Percentiles rank a stretch among this genome's conserved stretches.
phyloP scores from a whole-genome alignment of 2,888 invertebrate species.

The Mechanitis mazaeus region DNA sequence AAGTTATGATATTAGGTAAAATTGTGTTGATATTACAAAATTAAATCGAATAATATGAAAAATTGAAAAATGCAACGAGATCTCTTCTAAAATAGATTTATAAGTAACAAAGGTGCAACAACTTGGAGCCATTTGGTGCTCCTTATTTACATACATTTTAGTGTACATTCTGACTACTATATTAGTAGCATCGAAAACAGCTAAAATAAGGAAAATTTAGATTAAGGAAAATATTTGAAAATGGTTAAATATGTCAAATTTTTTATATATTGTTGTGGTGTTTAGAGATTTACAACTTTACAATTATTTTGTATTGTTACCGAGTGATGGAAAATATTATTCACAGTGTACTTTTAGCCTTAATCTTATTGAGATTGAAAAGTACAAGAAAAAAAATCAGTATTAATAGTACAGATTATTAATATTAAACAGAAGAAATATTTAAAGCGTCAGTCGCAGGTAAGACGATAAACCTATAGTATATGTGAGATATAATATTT shows the following conservation, averaged over 20 bases:
- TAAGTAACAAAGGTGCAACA: conserved; percentile 19
- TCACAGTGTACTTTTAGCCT: conserved; percentile 7
- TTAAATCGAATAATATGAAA: conserved; percentile 13
- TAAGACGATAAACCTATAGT: conserved; percentile 14
- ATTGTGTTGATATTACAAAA: conserved; percentile 9
- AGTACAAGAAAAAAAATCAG: conserved; percentile 23
- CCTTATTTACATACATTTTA: conserved; percentile 15
- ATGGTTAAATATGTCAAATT: conserved; percentile 3
- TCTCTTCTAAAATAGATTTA: conserved; percentile 25
- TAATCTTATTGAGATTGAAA: conserved; percentile 19
- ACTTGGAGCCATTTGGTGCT: conserved; percentile 23
- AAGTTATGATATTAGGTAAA: conserved; percentile 18
- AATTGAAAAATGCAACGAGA: conserved; percentile 21
- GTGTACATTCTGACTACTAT: conserved; percentile 16
- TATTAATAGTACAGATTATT: conserved; percentile 19
- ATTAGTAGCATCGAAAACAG: conserved; percentile 20
- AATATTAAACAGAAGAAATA: conserved; percentile 12
- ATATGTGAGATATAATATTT: conserved; percentile 17
- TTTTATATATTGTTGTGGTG: background rate
- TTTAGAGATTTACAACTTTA: background rate
- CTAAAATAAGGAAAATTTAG: conserved; percentile 8
- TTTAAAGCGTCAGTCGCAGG: conserved; percentile 11
- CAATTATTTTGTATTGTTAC: background rate
- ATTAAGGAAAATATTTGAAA: conserved; percentile 7
- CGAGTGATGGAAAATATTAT: conserved; percentile 1